Conservation (phyloP, 1,140 invertebrate species). For the Anastrepha ludens region DNA sequence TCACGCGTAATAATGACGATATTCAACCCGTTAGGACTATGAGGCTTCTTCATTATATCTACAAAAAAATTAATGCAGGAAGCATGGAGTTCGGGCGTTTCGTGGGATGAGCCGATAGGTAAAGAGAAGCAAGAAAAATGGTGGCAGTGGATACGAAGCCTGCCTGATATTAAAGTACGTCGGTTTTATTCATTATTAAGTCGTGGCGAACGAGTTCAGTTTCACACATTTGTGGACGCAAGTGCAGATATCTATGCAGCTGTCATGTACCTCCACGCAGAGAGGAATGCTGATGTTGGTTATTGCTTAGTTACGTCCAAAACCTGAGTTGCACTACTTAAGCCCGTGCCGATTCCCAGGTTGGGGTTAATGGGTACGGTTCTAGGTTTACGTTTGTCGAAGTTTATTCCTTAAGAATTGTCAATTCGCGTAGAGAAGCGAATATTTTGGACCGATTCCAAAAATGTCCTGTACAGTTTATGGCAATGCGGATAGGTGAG, state of each 20-base stretch:
- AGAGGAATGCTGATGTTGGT: background rate
- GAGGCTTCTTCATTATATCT: slow-evolving; percentile 61
- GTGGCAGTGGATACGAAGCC: slow-evolving; percentile 28
- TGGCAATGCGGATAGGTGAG: slow-evolving; percentile 61
- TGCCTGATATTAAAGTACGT: slow-evolving; percentile 43
- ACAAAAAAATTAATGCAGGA: slow-evolving; percentile 66
- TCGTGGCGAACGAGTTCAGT: background rate
- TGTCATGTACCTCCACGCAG: slow-evolving; percentile 4
- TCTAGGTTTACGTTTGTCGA: no score
- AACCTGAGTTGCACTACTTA: slow-evolving; percentile 68
- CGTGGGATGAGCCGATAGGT: slow-evolving; percentile 62
- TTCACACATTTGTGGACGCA: slow-evolving; percentile 48
- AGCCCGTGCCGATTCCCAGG: slow-evolving; percentile 67
- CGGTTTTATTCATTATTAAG: slow-evolving; percentile 22
- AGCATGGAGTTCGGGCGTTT: slow-evolving; percentile 60
- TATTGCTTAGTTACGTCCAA: slow-evolving; percentile 60
- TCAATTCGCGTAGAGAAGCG: background rate
- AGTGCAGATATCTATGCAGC: slow-evolving; percentile 23
- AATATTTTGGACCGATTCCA: slow-evolving; percentile 51
- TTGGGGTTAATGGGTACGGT: slow-evolving; percentile 73
- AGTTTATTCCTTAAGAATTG: slow-evolving; percentile 62
- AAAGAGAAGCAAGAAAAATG: slow-evolving; percentile 36
- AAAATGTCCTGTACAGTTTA: slow-evolving; percentile 58
- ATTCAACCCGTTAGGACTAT: slow-evolving; percentile 66
- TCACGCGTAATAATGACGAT: slow-evolving; percentile 60